phyloP scores from a whole-genome alignment of 1,140 invertebrate genomes.

The Leptinotarsa defecta region DNA sequence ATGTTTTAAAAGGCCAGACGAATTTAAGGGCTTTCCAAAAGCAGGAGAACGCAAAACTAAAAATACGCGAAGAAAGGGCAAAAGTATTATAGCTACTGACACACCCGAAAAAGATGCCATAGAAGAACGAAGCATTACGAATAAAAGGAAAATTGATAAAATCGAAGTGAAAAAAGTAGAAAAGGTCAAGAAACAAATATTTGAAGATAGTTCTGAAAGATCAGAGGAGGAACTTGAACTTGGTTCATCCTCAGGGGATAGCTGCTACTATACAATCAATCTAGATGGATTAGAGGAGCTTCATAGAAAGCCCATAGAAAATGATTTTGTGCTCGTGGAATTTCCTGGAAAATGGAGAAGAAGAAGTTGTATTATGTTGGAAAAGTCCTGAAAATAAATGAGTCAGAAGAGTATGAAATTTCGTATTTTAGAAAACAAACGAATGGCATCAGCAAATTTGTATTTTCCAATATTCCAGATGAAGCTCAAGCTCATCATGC shows the following conservation, averaged over 20 bases:
- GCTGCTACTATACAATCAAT: conserved; percentile 8
- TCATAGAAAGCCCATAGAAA: conserved; percentile 13
- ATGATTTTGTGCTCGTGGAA: conserved; percentile 10
- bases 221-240: conserved; percentile 4
- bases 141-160: not conserved
- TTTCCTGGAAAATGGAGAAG: conserved; percentile 6
- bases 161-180: not conserved
- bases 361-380: not conserved
- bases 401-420: not conserved
- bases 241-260: not conserved
- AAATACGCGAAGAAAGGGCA: not conserved
- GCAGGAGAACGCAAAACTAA: not conserved
- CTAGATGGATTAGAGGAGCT: not conserved
- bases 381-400: not conserved
- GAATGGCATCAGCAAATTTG: not conserved
- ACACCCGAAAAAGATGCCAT: not conserved
- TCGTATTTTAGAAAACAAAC: conserved; percentile 1
- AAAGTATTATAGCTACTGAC: conserved; percentile 1
- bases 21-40: not conserved
- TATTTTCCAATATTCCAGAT: not conserved
- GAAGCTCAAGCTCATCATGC: conserved; percentile 6
- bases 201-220: not conserved
- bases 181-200: not conserved
- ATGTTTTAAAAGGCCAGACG: not conserved
- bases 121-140: not conserved